Conservation (phyloP, 2,888 invertebrate genomes). For the Melanotus villosus region DNA sequence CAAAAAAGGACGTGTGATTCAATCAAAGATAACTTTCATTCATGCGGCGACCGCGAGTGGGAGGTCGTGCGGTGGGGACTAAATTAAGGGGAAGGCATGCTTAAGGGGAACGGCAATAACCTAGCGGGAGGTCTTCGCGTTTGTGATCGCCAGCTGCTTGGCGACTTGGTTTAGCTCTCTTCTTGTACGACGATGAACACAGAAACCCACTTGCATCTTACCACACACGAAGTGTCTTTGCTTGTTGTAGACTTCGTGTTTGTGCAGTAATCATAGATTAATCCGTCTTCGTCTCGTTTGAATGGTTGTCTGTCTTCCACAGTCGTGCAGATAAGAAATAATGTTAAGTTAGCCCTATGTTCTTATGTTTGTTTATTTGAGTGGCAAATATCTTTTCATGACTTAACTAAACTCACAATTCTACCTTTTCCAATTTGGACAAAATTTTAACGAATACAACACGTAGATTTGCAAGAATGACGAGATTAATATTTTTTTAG, state of each 20-base stretch:
- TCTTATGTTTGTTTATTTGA: too few relatives aligned
- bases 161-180: constrained; percentile 31
- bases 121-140: constrained; percentile 52
- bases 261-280: constrained; percentile 32
- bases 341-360: too few relatives aligned
- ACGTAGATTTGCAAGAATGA: too few relatives aligned
- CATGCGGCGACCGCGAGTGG: constrained; percentile 48
- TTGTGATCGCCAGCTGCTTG: constrained; percentile 51
- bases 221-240: constrained; percentile 47
- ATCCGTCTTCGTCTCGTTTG: constrained; percentile 34
- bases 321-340: too few relatives aligned
- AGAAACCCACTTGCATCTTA: constrained; percentile 45
- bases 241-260: constrained; percentile 32
- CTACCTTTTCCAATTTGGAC: too few relatives aligned
- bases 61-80: constrained; percentile 41
- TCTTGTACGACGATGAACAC: constrained; percentile 34
- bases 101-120: constrained; percentile 51
- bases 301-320: too few relatives aligned
- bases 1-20: constrained; percentile 49
- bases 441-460: too few relatives aligned
- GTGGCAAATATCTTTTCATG: too few relatives aligned
- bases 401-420: too few relatives aligned
- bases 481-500: too few relatives aligned
- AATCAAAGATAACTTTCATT: constrained; percentile 53
- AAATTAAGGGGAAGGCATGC: constrained; percentile 30